Base-by-base conservation (phyloP, 2,888 invertebrate genomes). In the Andricus curvator region DNA sequence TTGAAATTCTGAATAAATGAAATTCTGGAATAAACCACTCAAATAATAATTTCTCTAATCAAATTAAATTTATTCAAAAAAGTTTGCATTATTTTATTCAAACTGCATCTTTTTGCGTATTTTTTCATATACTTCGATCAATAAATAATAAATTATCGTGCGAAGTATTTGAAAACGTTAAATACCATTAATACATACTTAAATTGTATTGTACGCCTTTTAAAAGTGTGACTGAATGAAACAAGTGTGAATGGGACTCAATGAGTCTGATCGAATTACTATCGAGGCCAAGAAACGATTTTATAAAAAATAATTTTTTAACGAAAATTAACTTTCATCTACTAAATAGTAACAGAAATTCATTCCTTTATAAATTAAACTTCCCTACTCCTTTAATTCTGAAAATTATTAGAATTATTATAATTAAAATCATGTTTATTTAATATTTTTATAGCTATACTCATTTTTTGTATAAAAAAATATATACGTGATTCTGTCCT, bases 321-420 rank as follows among this genome's bases (percentile, higher is more conserved):
- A 29, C 15, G 29, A 64, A 17, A 60, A 29, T 64, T 64, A 17
- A 6, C 8, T 84, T 84, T 85, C 83, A 83, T 82, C 80, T 85
- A 84, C 81, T 70, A 44, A 33, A 77, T 62, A 78, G 78, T 80
- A 78, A 78, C 78, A 68, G 56, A 41, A 77, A 25, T 77, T 70
- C 70, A 77, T 80, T 62, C 78, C 29, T 80, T 80, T 4, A 51
- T 81, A 25, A 25, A 25, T 25, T 25, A 25, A 25, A 25, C 11
- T 11, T 60, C 11, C 11, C n/a, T 60, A 60, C 1, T 60, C 0
- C 60, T 60, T 22, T 11, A 22, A 60, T 22, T 22, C 22, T 60
- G 6, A 9, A 56, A 56, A 56, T 56, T 56, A 11, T 56, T 8
- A 22, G 2, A 4, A 60, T n/a, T 22, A 60, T 22, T n/a, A 11